Percentiles rank a stretch among this genome's conserved stretches.
Evolutionary conservation across 53 echinoderm and acorn worm species (phyloP).

Genomic region (Echinometra lucunter): DNA sequence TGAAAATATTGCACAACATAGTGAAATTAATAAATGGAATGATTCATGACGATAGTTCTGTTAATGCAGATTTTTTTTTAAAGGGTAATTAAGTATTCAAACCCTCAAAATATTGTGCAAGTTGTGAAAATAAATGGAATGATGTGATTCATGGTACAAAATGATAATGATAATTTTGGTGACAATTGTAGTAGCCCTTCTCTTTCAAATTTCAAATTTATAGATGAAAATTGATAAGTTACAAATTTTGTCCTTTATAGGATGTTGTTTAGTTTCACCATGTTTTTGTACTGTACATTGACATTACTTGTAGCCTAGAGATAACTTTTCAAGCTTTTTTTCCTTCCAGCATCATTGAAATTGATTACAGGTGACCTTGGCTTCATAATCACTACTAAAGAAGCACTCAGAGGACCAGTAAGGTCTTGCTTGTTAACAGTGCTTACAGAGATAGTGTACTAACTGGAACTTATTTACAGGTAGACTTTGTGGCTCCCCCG

Average conservation of each 20-base stretch:
- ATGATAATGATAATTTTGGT: not conserved
- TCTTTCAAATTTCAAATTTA: too few relatives aligned
- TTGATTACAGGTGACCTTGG: not conserved
- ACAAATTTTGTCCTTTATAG: not conserved
- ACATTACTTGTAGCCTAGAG: not conserved
- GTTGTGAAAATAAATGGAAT: too few relatives aligned
- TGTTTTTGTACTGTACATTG: not conserved
- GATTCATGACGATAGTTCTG: too few relatives aligned
- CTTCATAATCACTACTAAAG: not conserved
- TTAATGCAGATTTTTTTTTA: too few relatives aligned
- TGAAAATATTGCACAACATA: too few relatives aligned
- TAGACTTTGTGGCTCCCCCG: constrained; percentile 44
- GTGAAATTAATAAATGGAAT: too few relatives aligned
- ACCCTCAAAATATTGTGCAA: too few relatives aligned
- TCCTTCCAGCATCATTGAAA: not conserved
- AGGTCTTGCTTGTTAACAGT: not conserved
- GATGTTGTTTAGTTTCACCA: not conserved
- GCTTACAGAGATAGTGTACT: too few relatives aligned
- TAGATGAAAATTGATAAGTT: too few relatives aligned
- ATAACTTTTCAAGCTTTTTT: not conserved
- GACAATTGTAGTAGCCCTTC: not conserved
- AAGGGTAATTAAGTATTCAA: too few relatives aligned
- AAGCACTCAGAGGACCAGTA: not conserved
- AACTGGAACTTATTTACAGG: not conserved
- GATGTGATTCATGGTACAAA: too few relatives aligned